Base-by-base conservation (phyloP, 1,140 invertebrate species). In the Vanessa atalanta region DNA sequence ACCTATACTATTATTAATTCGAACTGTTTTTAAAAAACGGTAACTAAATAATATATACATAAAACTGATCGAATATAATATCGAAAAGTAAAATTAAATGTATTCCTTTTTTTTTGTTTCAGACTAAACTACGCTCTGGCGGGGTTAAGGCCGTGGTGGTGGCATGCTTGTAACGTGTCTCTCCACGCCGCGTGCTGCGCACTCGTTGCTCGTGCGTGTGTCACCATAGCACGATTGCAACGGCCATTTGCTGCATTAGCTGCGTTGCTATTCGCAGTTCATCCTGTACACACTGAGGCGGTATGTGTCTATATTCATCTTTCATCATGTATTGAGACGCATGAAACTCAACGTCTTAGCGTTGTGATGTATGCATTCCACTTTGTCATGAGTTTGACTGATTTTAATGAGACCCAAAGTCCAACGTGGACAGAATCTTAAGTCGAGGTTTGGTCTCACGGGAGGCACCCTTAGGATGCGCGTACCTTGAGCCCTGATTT, bases 211-310 rank as follows among this genome's bases (percentile, higher is more conserved):
- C 93, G 95, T 76, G 94, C 97, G 48, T 96, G 95, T 78, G 93
- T 95, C 48, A 91, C 93, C 0, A 94, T 96, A 11, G 95, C 95
- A 60, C 93, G 94, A 4, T 88, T 96, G 73, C 94, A 95, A 80
- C 94, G 95, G 8, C 94, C 94, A 65, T 96, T 96, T 76, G 95
- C 95, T 2, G 94, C 95, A 8, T 89, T 96, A 31, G 95, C 95
- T 3, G 96, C 96, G 12, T 88, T 96, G 66, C 88, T 98, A 73
- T 99, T 98, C 89, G 97, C 97, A 48, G 95, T 97, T 13, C 98
- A 99, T 91, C 98, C 98, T 53, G 94, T 98, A 76, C 98, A 99
- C 87, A 98, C 97, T 13, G 98, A 99, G 93, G 97, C 96, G 85
- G 96, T 96, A 89, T 95, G 95, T 94, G 6, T 31, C 26, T 31